These are phyloP conservation scores for Gari tellinella DNA, from an alignment of 2,888 invertebrate genomes.

Conservation along the genomic window DNA sequence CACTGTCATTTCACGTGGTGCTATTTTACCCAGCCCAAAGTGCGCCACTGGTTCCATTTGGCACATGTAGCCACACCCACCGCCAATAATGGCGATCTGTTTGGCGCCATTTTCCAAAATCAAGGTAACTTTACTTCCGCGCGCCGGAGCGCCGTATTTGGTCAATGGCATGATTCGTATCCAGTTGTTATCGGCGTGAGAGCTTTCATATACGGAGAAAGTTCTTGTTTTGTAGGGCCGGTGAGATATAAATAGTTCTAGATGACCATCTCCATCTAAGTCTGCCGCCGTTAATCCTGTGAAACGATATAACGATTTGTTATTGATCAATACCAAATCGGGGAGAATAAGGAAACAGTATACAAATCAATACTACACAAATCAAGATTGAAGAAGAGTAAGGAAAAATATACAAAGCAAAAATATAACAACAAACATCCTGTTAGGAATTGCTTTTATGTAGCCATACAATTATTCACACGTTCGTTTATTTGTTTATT, in stretches of 20 bases:
- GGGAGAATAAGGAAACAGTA: no score
- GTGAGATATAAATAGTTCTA: slow-evolving; percentile 77
- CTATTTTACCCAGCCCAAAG: slow-evolving; percentile 70
- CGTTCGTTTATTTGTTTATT: no score
- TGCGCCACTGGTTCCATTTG: slow-evolving; percentile 80
- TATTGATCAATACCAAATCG: no score
- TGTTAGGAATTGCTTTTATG: no score
- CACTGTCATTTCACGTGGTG: slow-evolving; percentile 44
- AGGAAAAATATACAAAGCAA: no score
- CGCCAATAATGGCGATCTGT: slow-evolving; percentile 70
- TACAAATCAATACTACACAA: no score
- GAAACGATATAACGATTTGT: slow-evolving; percentile 11
- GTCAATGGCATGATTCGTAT: slow-evolving; percentile 75
- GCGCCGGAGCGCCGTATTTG: slow-evolving; percentile 74
- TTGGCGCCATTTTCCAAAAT: slow-evolving; percentile 45
- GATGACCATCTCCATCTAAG: slow-evolving; percentile 74
- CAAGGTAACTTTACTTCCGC: slow-evolving; percentile 76
- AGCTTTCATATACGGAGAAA: slow-evolving; percentile 23
- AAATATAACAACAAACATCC: no score
- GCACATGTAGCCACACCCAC: slow-evolving; percentile 78
- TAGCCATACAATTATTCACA: no score
- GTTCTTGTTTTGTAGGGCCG: slow-evolving; percentile 36
- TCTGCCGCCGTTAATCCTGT: slow-evolving; percentile 76
- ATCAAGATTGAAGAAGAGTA: no score
- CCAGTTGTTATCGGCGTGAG: slow-evolving; percentile 60